Evolutionary conservation across 1,140 invertebrate genomes (phyloP).

Genomic region (Bicyclus anynana): DNA sequence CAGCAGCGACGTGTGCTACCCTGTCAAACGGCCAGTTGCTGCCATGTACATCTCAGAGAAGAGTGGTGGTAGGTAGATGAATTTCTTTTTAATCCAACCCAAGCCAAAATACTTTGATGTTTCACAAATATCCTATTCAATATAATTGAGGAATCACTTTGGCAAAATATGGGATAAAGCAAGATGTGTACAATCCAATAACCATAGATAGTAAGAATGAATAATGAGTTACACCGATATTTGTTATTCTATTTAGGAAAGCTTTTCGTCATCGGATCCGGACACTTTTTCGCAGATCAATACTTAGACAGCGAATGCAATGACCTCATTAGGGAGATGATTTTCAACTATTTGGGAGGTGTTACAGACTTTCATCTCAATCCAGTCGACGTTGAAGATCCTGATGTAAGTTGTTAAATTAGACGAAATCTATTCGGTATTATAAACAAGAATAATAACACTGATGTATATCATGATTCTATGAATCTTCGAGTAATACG

Average conservation of each 20-base stretch:
- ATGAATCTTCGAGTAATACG: too few species aligned
- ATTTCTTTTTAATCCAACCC: background rate
- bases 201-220: too few species aligned
- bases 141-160: too few species aligned
- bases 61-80: constrained; percentile 58
- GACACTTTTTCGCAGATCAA: constrained; percentile 86
- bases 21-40: constrained; percentile 93
- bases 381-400: constrained; percentile 93
- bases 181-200: too few species aligned
- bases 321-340: constrained; percentile 91
- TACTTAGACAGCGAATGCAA: constrained; percentile 98
- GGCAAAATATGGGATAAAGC: too few species aligned
- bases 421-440: too few species aligned
- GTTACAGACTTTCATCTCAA: constrained; percentile 84
- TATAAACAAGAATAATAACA: too few species aligned
- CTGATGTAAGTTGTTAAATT: constrained; percentile 91
- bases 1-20: constrained; percentile 95
- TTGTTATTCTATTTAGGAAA: constrained; percentile 81
- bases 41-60: constrained; percentile 86
- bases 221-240: too few species aligned
- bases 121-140: too few species aligned
- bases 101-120: too few species aligned
- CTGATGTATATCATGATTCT: too few species aligned
- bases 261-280: constrained; percentile 88
- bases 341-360: constrained; percentile 89